phyloP scores from a whole-genome alignment of 2,888 invertebrate species.

The Dolichomitus sp. region DNA sequence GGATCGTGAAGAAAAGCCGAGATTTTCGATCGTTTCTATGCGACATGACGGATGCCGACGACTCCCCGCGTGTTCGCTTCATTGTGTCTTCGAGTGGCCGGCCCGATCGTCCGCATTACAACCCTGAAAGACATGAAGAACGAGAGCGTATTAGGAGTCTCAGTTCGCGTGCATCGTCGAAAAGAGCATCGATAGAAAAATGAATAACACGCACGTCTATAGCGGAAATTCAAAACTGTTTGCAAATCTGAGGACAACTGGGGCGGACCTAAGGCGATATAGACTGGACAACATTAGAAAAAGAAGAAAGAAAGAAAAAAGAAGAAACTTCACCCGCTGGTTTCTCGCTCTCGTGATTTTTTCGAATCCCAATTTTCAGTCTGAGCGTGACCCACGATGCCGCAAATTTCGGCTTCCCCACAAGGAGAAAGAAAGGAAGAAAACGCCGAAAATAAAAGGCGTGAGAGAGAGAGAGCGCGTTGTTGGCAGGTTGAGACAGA shows the following conservation, averaged over 20 bases:
- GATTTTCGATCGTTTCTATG: conserved; percentile 47
- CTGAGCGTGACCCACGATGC: conserved; percentile 48
- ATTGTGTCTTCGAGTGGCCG: conserved; percentile 67
- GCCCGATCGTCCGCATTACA: conserved; percentile 60
- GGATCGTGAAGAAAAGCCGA: conserved; percentile 50
- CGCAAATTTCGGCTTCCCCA: conserved; percentile 31
- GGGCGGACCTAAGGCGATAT: conserved; percentile 57
- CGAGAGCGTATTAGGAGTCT: conserved; percentile 34
- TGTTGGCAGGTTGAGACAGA: conserved; percentile 20
- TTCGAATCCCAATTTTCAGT: conserved; percentile 57
- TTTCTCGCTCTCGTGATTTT: conserved; percentile 34
- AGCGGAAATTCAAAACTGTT: conserved; percentile 75
- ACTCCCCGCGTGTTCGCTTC: conserved; percentile 62
- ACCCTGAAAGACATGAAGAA: conserved; percentile 30
- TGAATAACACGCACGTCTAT: conserved; percentile 44
- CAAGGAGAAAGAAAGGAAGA: not conserved
- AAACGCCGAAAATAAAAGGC: conserved; percentile 15
- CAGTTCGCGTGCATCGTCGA: conserved; percentile 71
- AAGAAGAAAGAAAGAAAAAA: conserved; percentile 35
- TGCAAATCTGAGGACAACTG: conserved; percentile 77
- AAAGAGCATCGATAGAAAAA: conserved; percentile 75
- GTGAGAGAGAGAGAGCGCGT: not conserved
- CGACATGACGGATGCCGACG: conserved; percentile 30
- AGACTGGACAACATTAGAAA: conserved; percentile 1
- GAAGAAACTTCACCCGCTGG: conserved; percentile 61